Evolutionary conservation across 1,140 invertebrate species (phyloP).

Genomic region (Andrena cerasifolii): DNA sequence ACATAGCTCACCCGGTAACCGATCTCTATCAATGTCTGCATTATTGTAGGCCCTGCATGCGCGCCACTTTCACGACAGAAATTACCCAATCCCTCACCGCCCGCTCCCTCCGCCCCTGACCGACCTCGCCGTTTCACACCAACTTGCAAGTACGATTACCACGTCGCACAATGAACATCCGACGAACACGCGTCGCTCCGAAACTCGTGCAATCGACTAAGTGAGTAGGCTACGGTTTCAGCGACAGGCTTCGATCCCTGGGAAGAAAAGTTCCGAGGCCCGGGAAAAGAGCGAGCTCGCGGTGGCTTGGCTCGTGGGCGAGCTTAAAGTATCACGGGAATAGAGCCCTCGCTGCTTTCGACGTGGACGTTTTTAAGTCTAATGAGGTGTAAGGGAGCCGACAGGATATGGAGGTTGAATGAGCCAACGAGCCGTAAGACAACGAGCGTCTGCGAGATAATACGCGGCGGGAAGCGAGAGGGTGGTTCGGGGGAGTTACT

Average conservation of each 20-base stretch:
- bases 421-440: constrained; percentile 59
- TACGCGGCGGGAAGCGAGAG: constrained; percentile 24
- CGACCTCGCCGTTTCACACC: not conserved
- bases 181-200: not conserved
- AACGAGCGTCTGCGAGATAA: constrained; percentile 19
- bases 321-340: constrained; percentile 23
- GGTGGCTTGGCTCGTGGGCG: constrained; percentile 3
- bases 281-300: constrained; percentile 30
- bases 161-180: constrained; percentile 18
- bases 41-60: constrained; percentile 33
- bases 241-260: not conserved
- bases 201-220: too few species aligned
- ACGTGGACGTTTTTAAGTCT: constrained; percentile 51
- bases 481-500: constrained; percentile 30
- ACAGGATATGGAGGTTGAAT: constrained; percentile 50
- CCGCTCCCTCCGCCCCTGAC: not conserved
- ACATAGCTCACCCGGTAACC: constrained; percentile 44
- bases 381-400: constrained; percentile 62
- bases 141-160: constrained; percentile 5
- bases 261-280: not conserved
- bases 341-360: constrained; percentile 28
- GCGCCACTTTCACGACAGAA: constrained; percentile 48
- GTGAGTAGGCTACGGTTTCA: too few species aligned
- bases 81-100: constrained; percentile 61
- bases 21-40: constrained; percentile 57